Conservation (phyloP, 2,113 vertebrate species). For the Perca schrenkii region DNA sequence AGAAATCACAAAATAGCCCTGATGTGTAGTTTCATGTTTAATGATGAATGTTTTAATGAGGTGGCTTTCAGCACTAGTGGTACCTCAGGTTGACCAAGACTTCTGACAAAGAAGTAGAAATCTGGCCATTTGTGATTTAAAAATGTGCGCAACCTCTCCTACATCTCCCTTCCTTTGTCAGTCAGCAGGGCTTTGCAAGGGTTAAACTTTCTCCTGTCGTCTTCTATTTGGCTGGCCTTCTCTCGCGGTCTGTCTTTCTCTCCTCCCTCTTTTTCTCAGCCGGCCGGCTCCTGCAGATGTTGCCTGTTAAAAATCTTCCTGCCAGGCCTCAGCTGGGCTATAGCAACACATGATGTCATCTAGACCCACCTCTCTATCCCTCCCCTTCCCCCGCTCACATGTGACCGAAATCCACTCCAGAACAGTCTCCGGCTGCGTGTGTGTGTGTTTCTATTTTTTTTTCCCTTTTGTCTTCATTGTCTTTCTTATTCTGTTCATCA, state of each 20-base stretch:
- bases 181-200: constrained; percentile 37
- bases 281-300: constrained; percentile 76
- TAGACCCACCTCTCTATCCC: constrained; percentile 70
- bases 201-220: constrained; percentile 57
- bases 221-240: constrained; percentile 49
- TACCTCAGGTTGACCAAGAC: neutral
- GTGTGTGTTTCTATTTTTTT: constrained; percentile 33
- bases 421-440: constrained; percentile 45
- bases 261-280: constrained; percentile 42
- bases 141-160: neutral
- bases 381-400: constrained; percentile 62
- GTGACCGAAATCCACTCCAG: constrained; percentile 71
- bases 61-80: neutral
- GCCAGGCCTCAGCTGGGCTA: constrained; percentile 83
- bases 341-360: constrained; percentile 88
- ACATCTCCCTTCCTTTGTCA: constrained; percentile 10
- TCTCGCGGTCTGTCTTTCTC: neutral
- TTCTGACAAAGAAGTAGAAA: neutral
- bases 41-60: neutral
- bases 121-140: neutral
- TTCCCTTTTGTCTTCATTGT: constrained; percentile 48
- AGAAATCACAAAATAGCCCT: neutral
- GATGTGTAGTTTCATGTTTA: neutral
- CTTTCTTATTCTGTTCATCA: constrained; percentile 47
- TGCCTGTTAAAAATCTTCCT: constrained; percentile 81